phyloP scores from a whole-genome alignment of 2,888 invertebrate species.

The Andrena praecox region DNA sequence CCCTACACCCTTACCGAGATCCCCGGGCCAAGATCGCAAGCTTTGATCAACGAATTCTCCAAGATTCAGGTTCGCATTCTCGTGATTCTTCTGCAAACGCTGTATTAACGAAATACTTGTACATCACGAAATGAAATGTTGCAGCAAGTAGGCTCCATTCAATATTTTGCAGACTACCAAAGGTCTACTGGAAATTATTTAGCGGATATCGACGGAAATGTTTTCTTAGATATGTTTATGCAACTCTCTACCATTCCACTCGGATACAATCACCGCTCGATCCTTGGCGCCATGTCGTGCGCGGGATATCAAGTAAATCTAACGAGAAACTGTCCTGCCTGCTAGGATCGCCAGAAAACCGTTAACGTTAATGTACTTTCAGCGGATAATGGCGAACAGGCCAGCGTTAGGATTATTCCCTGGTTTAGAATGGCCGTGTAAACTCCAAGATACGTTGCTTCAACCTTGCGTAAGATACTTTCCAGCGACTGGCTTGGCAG shows the following conservation, averaged over 20 bases:
- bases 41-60: slow-evolving; percentile 71
- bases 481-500: background rate
- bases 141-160: slow-evolving; percentile 54
- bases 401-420: slow-evolving; percentile 56
- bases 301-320: slow-evolving; percentile 50
- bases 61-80: slow-evolving; percentile 68
- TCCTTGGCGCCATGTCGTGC: slow-evolving; percentile 43
- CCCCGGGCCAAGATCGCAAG: slow-evolving; percentile 72
- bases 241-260: slow-evolving; percentile 48
- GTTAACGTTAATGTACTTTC: slow-evolving; percentile 10
- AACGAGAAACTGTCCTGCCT: background rate
- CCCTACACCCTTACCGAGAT: slow-evolving; percentile 71
- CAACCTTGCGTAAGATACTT: slow-evolving; percentile 54
- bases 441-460: slow-evolving; percentile 55
- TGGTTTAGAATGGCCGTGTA: slow-evolving; percentile 54
- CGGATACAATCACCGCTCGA: slow-evolving; percentile 54
- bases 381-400: slow-evolving; percentile 57
- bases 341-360: background rate
- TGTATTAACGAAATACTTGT: background rate
- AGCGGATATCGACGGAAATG: slow-evolving; percentile 57
- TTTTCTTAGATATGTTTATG: slow-evolving; percentile 57
- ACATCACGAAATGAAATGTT: slow-evolving; percentile 25
- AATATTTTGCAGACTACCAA: slow-evolving; percentile 58
- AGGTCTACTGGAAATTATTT: slow-evolving; percentile 59
- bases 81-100: background rate